Conservation (phyloP, 2,888 invertebrate genomes). For the Dryobota labecula region DNA sequence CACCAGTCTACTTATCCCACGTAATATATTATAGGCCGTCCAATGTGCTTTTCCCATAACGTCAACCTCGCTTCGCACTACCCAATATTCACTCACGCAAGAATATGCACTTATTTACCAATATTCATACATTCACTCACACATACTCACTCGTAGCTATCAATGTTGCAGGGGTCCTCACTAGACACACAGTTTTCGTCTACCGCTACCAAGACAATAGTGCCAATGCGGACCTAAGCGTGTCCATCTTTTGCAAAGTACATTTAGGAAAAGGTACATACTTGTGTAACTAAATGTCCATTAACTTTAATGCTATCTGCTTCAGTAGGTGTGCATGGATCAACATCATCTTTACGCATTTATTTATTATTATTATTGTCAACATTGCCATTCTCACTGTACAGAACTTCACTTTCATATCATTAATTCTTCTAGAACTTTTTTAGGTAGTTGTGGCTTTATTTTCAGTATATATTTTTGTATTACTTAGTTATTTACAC, state of each 20-base stretch:
- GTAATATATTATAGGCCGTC: not conserved
- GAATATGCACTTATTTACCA: conserved; percentile 44
- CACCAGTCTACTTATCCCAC: not conserved
- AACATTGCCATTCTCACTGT: conserved; percentile 45
- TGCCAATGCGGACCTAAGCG: conserved; percentile 88
- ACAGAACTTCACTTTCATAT: conserved; percentile 41
- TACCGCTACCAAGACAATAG: conserved; percentile 89
- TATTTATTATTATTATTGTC: conserved; percentile 39
- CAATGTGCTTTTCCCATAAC: conserved; percentile 37
- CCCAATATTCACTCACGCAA: conserved; percentile 58
- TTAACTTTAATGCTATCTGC: conserved; percentile 60
- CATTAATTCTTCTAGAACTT: conserved; percentile 24
- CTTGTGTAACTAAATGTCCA: conserved; percentile 73
- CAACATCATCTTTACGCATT: conserved; percentile 29
- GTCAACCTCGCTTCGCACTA: conserved; percentile 40
- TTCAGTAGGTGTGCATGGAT: conserved; percentile 60
- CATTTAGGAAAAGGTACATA: conserved; percentile 90
- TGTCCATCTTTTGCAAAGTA: conserved; percentile 90
- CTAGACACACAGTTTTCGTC: conserved; percentile 89
- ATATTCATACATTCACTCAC: conserved; percentile 60
- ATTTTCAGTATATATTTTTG: not conserved
- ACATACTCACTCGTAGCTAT: conserved; percentile 67
- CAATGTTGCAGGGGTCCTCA: conserved; percentile 88
- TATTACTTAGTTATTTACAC: not conserved
- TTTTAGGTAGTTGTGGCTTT: conserved; percentile 41